A percentile compares a stretch with the other conserved stretches of the same genome.
Conservation (phyloP, 2,113 vertebrate species). For the Anguilla rostrata region DNA sequence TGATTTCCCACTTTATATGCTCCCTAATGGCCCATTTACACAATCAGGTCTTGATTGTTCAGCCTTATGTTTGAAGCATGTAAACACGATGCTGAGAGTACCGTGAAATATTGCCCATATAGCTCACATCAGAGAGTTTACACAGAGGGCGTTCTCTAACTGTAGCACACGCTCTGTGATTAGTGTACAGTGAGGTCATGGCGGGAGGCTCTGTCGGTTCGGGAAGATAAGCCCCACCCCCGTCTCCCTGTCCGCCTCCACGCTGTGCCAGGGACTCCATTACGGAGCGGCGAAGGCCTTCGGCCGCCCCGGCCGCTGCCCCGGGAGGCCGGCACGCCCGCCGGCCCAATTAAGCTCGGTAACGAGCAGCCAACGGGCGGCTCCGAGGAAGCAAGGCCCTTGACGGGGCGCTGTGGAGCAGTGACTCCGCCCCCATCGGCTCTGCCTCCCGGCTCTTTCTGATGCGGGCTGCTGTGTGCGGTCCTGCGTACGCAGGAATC, state of each 20-base stretch:
- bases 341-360: neutral
- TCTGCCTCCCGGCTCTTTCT: neutral
- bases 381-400: neutral
- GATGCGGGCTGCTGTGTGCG: neutral
- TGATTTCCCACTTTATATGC: neutral
- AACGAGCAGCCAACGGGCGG: neutral
- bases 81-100: neutral
- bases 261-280: neutral
- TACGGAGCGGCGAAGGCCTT: neutral
- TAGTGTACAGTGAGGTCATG: neutral
- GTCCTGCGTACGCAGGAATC: neutral
- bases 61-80: neutral
- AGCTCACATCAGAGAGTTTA: neutral
- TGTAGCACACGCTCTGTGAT: neutral
- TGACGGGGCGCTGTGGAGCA: neutral
- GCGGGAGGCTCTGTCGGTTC: neutral
- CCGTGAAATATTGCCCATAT: neutral
- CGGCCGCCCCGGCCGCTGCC: neutral
- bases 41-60: neutral
- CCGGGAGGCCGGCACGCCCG: neutral
- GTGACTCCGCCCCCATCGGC: neutral
- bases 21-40: neutral
- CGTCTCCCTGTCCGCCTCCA: neutral
- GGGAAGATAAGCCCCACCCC: neutral
- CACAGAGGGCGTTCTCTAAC: neutral